phyloP scores from a whole-genome alignment of 1,140 invertebrate genomes.

The Eubasilissa regina region DNA sequence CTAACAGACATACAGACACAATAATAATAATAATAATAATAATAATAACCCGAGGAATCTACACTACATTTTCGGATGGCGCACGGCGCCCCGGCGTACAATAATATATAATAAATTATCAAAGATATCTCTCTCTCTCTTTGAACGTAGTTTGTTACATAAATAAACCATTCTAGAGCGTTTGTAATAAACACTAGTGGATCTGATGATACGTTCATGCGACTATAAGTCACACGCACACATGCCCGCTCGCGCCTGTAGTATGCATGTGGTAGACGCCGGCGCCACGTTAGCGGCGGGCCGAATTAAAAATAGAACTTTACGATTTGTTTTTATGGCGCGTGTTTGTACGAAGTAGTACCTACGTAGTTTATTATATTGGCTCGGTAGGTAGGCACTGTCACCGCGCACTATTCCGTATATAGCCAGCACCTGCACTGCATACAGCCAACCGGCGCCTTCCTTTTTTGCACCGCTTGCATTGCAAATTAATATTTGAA shows the following conservation, averaged over 20 bases:
- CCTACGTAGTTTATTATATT: slow-evolving; percentile 13
- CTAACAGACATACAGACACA: too few species aligned
- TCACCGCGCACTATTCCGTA: neutral
- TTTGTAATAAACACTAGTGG: neutral
- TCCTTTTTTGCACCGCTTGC: too few species aligned
- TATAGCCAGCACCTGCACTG: neutral
- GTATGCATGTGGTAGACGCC: slow-evolving; percentile 12
- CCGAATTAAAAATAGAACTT: slow-evolving; percentile 40
- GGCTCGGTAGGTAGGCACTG: neutral
- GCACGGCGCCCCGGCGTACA: too few species aligned
- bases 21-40: too few species aligned
- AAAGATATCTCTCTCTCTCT: too few species aligned
- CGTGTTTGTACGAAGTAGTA: slow-evolving; percentile 29
- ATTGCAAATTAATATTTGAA: too few species aligned
- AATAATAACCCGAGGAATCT: too few species aligned
- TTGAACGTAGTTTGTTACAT: too few species aligned
- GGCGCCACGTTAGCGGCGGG: slow-evolving; percentile 47
- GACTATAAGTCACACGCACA: slow-evolving; percentile 16
- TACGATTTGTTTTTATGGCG: slow-evolving; percentile 47
- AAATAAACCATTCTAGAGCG: too few species aligned
- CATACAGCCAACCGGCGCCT: too few species aligned
- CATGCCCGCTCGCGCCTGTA: neutral
- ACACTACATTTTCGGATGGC: too few species aligned
- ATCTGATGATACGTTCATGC: neutral
- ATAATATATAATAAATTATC: too few species aligned